Conservation (phyloP, 2,888 invertebrate genomes). For the Thumatha senex region DNA sequence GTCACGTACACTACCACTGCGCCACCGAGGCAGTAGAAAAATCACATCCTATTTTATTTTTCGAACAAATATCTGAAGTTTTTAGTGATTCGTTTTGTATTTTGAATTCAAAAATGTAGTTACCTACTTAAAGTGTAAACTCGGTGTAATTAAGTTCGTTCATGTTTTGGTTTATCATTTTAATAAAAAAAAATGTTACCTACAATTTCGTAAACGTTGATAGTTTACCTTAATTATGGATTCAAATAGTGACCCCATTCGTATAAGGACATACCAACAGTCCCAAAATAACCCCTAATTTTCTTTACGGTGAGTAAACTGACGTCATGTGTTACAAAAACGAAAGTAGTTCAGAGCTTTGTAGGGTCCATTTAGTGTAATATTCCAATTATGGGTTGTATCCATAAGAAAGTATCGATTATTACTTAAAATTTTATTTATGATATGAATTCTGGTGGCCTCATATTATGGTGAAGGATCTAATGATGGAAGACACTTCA, state of each 20-base stretch:
- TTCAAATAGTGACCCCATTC: neutral
- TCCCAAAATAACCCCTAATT: neutral
- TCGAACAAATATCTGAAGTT: too few relatives aligned
- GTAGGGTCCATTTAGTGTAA: neutral
- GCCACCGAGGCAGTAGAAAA: too few relatives aligned
- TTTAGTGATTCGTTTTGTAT: too few relatives aligned
- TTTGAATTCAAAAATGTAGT: too few relatives aligned
- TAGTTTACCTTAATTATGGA: slow-evolving; percentile 3
- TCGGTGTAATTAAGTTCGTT: neutral
- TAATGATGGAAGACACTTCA: too few relatives aligned
- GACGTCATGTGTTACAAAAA: slow-evolving; percentile 22
- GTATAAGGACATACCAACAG: neutral
- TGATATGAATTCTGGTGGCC: neutral
- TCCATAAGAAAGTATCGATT: neutral
- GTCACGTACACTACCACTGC: too few relatives aligned
- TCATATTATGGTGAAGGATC: neutral
- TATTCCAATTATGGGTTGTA: neutral
- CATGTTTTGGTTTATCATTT: neutral
- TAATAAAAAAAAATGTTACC: slow-evolving; percentile 2
- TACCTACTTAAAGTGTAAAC: too few relatives aligned
- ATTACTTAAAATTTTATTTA: neutral
- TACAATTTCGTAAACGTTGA: neutral
- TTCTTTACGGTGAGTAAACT: slow-evolving; percentile 7
- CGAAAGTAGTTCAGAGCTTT: neutral
- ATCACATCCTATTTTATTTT: too few relatives aligned